phyloP scores from a whole-genome alignment of 1,140 invertebrate species.

The Teleopsis dalmanni region DNA sequence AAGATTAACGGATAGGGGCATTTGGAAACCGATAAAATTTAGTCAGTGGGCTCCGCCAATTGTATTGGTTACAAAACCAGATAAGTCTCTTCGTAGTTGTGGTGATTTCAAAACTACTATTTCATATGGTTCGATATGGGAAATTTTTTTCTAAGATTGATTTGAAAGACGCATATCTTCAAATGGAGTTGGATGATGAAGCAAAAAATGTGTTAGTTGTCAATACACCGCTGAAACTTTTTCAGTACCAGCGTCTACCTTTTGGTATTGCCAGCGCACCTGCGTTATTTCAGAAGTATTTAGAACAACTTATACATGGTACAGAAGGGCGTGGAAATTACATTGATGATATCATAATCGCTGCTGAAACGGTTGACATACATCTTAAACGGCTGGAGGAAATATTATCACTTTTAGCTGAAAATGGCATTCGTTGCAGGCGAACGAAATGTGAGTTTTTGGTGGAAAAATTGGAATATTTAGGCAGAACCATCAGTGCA shows the following conservation, averaged over 20 bases:
- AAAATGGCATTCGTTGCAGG: constrained; percentile 17
- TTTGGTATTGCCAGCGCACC: constrained; percentile 39
- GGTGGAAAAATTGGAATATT: constrained; percentile 21
- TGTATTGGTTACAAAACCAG: constrained; percentile 45
- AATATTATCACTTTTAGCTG: constrained; percentile 21
- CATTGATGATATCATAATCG: constrained; percentile 37
- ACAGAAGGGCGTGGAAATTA: constrained; percentile 33
- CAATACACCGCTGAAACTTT: constrained; percentile 37
- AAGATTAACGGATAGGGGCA: constrained; percentile 14
- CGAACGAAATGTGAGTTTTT: constrained; percentile 21
- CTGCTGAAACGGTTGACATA: constrained; percentile 16
- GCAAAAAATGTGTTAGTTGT: constrained; percentile 17
- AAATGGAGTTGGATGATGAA: constrained; percentile 26
- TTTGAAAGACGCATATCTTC: no score
- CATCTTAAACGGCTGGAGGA: constrained; percentile 25
- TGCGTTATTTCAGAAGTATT: constrained; percentile 36
- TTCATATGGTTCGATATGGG: constrained; percentile 29
- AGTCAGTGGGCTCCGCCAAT: constrained; percentile 32
- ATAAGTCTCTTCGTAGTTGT: constrained; percentile 42
- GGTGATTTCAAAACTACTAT: constrained; percentile 44
- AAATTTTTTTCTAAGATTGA: constrained; percentile 29
- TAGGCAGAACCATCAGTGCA: constrained; percentile 25
- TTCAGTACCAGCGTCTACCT: constrained; percentile 40
- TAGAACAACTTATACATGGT: constrained; percentile 26
- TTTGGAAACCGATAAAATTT: constrained; percentile 26